Evolutionary conservation across 2,113 vertebrate genomes (phyloP), one percentile per base, ranked within the genome.

Genomic region (Perognathus longimembris): DNA sequence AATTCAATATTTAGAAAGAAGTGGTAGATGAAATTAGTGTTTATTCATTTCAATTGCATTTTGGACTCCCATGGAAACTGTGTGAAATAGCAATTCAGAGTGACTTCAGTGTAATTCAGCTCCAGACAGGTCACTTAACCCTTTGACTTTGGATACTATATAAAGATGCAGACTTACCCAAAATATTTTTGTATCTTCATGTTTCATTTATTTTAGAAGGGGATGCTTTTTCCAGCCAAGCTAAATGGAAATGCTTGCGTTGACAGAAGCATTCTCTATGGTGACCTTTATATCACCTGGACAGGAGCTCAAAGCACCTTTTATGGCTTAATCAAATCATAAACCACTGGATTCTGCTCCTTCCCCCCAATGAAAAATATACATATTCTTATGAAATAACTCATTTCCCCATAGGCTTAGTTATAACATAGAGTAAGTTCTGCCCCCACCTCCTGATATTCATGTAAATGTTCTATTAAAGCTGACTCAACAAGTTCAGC

Each of bases 151-250:
- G 80, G 22, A 93, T 96, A 71, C 89, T 96, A 94, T 93, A 95
- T 85, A 96, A 95, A 95, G 50, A 34, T 87, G 11, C 59, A 91
- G 83, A 88, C n/a, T 66, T 94, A 89, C 80, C 59, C 50, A 89
- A 96, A 95, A 92, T 96, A 95, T 96, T 96, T 96, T 96, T 42
- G 28, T 50, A 64, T 67, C 88, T 91, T 91, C 63, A 21, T 36
- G 50, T 93, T 96, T 93, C 85, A 89, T 92, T 95, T 89, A 75
- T 67, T 92, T 96, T 87, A 90, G 88, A 69, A 88, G 73, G 85
- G 32, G 70, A 94, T 84, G 63, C 57, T 84, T 38, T 84, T 94
- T 90, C 77, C 90, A 92, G 76, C 50, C 50, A 95, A 86, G 85
- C 57, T 94, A 88, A 95, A 92, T 93, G 94, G 79, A 94, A 92